Evolutionary conservation across 2,888 invertebrate species (phyloP), one percentile per base, ranked within the genome.

Genomic region (Ichneumon xanthorius): DNA sequence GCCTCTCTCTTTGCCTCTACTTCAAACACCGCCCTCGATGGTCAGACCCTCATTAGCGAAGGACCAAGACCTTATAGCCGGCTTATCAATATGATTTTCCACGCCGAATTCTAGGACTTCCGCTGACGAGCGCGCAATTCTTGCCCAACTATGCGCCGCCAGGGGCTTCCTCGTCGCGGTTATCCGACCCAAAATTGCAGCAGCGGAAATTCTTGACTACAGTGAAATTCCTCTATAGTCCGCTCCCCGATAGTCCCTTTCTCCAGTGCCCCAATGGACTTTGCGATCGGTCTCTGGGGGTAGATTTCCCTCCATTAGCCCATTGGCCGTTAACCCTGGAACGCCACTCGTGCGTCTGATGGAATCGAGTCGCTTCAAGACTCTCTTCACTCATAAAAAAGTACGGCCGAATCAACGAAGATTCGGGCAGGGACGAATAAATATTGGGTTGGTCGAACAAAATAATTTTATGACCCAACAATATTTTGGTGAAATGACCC

Each of bases 21-120:
- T 33, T 73, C 33, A 55, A 58, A 72, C 33, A 37, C 58, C 19
- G n/a, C n/a, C 30, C 53, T 0, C 22, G 16, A 55, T 55, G 76
- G 67, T 19, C 37, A 0, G 19, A 67, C 77, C 77, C 77, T 77
- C 77, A 77, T 77, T 77, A 77, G 77, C 67, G 77, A 55, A 40
- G 40, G 40, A 2, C 11, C 16, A 40, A 37, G 77, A 5, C 22
- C 14, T 26, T 33, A 14, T 7, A 16, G 63, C 9, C 14, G 48
- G 67, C 77, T 84, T 84, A 84, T 84, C 84, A 77, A n/a, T 45
- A 80, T 77, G 50, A 70, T 63, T 80, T 76, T 80, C 61, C 45
- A 73, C 76, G 67, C 63, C 16, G 71, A 73, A 73, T 78, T 61
- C 48, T 16, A 16, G 50, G 19, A 75, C 55, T 37, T 71, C 65